Conservation (phyloP, 2,113 vertebrate species). For the Cyphomyrus plagiostoma region DNA sequence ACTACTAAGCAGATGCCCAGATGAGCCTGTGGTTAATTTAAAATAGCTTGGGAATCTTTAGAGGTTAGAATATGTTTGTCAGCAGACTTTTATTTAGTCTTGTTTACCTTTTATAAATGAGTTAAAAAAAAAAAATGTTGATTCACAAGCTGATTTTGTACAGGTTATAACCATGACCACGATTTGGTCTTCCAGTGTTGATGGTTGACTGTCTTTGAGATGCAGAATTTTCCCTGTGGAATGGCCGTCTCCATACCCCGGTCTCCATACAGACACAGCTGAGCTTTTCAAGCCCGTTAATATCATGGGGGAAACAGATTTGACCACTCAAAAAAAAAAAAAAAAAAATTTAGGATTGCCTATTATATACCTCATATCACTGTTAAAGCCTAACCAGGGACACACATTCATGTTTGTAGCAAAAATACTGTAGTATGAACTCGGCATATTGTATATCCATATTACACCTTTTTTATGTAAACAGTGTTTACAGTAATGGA, state of each 20-base stretch:
- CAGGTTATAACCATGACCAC: constrained; percentile 37
- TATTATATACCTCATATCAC: constrained; percentile 76
- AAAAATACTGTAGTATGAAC: constrained; percentile 66
- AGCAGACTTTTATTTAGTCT: constrained; percentile 39
- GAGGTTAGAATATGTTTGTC: neutral
- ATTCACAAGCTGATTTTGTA: constrained; percentile 55
- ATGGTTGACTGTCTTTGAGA: constrained; percentile 58
- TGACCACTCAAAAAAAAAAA: constrained; percentile 25
- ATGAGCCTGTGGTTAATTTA: constrained; percentile 3
- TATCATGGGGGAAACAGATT: constrained; percentile 33
- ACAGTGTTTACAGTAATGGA: constrained; percentile 63
- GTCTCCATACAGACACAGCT: constrained; percentile 51
- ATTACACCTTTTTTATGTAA: constrained; percentile 52
- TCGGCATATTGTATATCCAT: constrained; percentile 65
- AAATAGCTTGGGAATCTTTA: neutral
- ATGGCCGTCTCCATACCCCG: neutral
- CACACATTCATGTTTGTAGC: constrained; percentile 67
- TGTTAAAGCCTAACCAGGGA: constrained; percentile 64
- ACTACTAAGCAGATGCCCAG: constrained; percentile 29
- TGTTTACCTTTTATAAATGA: constrained; percentile 25
- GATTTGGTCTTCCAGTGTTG: constrained; percentile 55
- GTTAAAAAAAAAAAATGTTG: constrained; percentile 38
- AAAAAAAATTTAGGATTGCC: constrained; percentile 52
- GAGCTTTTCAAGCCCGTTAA: constrained; percentile 33
- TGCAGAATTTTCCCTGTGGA: constrained; percentile 22